Evolutionary conservation across 2,113 vertebrate species (phyloP), one percentile per base, ranked within the genome.

Genomic region (Brachionichthys hirsutus): DNA sequence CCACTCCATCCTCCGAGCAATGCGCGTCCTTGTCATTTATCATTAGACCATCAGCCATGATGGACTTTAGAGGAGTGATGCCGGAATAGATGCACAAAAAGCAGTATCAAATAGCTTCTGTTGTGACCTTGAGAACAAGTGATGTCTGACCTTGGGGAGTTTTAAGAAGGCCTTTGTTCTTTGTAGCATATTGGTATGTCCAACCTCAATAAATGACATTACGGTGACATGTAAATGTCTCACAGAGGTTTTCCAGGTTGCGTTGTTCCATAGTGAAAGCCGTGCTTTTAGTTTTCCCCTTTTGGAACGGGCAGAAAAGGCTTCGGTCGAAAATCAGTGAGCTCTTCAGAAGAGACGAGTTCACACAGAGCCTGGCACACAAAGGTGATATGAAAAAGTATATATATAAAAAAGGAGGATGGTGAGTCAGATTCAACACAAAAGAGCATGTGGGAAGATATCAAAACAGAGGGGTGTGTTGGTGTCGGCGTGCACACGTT

Each of bases 261-360:
- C 77, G 75, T 73, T 54, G 68, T 55, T 84, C 59, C 78, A 80
- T 79, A 80, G 81, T 85, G 63, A 54, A 87, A 85, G 62, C 13
- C 1, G 40, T n/a, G 52, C 73, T 85, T 30, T 80, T 77, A 75
- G 66, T 78, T 77, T 70, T 13, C 30, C 48, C 44, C 51, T 78
- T 70, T 68, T 54, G 60, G 77, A 82, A 79, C 54, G 52, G 19
- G 48, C 49, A 67, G 67, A 61, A 67, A 59, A 35, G 49, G 6
- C 14, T 19, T 17, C 66, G 57, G 65, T 73, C 65, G 61, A 70
- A 80, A 67, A 38, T 51, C 54, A 74, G 57, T 0, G 56, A 67
- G 42, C 54, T 47, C 40, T 80, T 74, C 76, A 78, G 57, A 73
- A 36, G 63, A 76, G 73, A 74, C 69, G 83, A 57, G 62, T 83